Evolutionary conservation across 1,140 invertebrate species (phyloP).

Genomic region (Bombus balteatus): DNA sequence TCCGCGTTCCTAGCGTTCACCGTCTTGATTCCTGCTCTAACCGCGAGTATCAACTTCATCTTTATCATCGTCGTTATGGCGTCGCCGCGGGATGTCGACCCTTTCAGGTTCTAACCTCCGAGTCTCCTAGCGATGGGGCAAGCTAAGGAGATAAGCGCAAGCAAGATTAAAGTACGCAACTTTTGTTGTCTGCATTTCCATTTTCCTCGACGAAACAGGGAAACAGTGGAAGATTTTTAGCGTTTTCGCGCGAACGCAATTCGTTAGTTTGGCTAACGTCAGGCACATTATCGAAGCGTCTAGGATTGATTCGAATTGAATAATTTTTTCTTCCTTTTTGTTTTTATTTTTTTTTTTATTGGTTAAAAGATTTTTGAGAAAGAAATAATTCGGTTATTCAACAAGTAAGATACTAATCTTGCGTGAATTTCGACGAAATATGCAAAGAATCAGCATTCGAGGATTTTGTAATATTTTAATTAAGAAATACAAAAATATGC

Average conservation of each 20-base stretch:
- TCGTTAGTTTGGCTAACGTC: no score
- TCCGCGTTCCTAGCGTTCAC: constrained; percentile 49
- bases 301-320: not conserved
- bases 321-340: no score
- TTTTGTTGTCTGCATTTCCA: not conserved
- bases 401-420: not conserved
- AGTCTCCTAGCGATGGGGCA: not conserved
- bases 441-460: not conserved
- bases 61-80: constrained; percentile 65
- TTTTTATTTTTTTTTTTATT: not conserved
- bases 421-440: not conserved
- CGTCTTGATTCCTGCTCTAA: constrained; percentile 29
- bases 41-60: constrained; percentile 64
- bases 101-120: constrained; percentile 59
- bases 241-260: not conserved
- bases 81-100: constrained; percentile 62
- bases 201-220: not conserved
- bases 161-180: constrained; percentile 4
- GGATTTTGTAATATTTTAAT: not conserved
- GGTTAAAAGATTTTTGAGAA: not conserved
- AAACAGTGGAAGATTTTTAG: not conserved
- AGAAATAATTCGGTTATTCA: no score
- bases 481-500: not conserved
- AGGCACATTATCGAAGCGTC: not conserved
- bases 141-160: constrained; percentile 21